Evolutionary conservation across 2,113 vertebrate genomes (phyloP), one percentile per base, ranked within the genome.

Genomic region (Mohoua ochrocephala): DNA sequence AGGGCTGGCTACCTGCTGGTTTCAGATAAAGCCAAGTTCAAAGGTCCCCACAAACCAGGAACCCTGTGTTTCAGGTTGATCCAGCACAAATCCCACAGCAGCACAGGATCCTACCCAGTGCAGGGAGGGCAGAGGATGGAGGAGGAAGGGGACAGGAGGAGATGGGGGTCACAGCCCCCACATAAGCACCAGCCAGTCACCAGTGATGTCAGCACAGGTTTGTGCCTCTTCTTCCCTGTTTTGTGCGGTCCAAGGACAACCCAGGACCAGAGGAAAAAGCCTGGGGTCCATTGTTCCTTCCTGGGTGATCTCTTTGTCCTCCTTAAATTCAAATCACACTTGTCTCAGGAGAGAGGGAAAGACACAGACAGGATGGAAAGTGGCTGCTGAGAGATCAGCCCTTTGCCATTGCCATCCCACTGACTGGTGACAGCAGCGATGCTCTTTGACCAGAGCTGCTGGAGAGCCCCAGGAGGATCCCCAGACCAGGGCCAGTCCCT

Each of bases 81-180:
- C 63, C 28, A 10, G 19, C 67, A 56, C 0, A 0, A 67, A 86
- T 41, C 50, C 76, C 17, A 6, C 71, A 80, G 53, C 8, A 7
- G 24, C 13, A 33, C 0, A 1, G 57, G 15, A 61, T 49, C 50
- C 56, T 31, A 27, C 2, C 84, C 42, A 23, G 41, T 1, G 42
- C 56, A 39, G 84, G 28, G 59, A 89, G 18, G 54, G 45, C 53
- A 82, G 61, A 63, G 74, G 56, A 39, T 57, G 64, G 60, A 78
- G 21, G 21, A 68, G 54, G 57, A 84, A 64, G 20, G 10, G 17
- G 42, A 31, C 26, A 37, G 87, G 71, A 52, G 20, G 3, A 3
- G 35, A 35, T 50, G 45, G 17, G 23, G 26, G 41, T 39, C 73
- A 65, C 76, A 77, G 60, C 4, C 33, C 64, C 31, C 42, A 22